Conservation (phyloP, 2,113 vertebrate genomes). For the Ondatra zibethicus region DNA sequence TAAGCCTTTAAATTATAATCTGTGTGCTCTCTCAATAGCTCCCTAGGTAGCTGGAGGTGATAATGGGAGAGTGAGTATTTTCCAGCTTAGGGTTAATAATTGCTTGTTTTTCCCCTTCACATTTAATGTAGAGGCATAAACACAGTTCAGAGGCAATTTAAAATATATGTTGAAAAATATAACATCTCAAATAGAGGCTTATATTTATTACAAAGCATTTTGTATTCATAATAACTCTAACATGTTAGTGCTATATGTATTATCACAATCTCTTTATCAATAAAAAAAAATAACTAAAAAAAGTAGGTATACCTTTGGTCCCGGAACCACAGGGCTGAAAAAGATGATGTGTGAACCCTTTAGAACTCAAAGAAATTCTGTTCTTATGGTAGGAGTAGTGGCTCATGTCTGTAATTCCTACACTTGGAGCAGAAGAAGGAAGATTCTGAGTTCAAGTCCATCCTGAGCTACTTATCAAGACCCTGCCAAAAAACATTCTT, state of each 20-base stretch:
- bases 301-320: not conserved
- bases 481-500: not conserved
- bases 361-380: not conserved
- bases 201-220: constrained; percentile 23
- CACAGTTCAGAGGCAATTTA: constrained; percentile 45
- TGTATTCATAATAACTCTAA: constrained; percentile 17
- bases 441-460: not conserved
- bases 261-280: not conserved
- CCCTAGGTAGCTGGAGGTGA: constrained; percentile 15
- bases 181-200: constrained; percentile 45
- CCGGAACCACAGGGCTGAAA: not conserved
- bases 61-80: constrained; percentile 29
- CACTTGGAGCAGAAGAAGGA: not conserved
- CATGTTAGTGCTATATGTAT: not conserved
- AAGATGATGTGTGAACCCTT: too few relatives aligned
- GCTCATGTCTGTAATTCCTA: not conserved
- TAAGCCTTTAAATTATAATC: constrained; percentile 55
- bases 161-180: constrained; percentile 58
- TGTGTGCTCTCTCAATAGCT: constrained; percentile 31
- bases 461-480: not conserved
- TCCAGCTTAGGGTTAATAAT: constrained; percentile 50
- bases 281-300: not conserved
- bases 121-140: constrained; percentile 59
- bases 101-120: constrained; percentile 39
- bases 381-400: not conserved